Base-by-base conservation (phyloP, 30 jellyfish, hydroid and myxozoan species). In the Turritopsis dohrnii region DNA sequence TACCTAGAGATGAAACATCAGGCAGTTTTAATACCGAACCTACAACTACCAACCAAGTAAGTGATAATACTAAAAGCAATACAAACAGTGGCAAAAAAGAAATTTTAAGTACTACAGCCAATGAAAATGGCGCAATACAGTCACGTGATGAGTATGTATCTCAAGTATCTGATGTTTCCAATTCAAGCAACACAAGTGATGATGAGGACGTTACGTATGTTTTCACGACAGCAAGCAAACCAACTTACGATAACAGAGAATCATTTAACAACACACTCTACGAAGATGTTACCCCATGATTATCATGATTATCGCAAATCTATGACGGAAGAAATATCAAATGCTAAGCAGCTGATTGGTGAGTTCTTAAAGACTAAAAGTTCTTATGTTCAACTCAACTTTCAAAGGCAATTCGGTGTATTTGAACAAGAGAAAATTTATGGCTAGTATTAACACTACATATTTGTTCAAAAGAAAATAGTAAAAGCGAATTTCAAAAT, bases 201-300 rank as follows among this genome's bases (percentile, higher is more conserved):
- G 77, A 69, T 69, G 77, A 69, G 28, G 28, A 69, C 19, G 77
- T 69, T 7, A 69, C 77, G 77, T 69, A 69, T 27, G 77, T 69
- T 69, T 69, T 69, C 30, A 23, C 31, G 0, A 69, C 77, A 8
- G 30, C 9, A 69, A 69, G 19, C 19, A 69, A 69, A 8, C 16
- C 77, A 27, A 7, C 22, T 7, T 3, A 41, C 60, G 60, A 41
- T 41, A 41, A 41, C 60, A 41, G 60, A 41, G 60, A 41, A 41
- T 41, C 60, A 41, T 41, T 41, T 41, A 41, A 41, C 60, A 41
- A 41, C 13, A 41, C 60, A 13, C 13, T 41, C 9, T 41, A 41
- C 13, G 9, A 41, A 41, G 60, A 5, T 41, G 60, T 41, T 41
- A 41, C 60, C 13, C 60, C 60, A 41, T 41, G 60, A 41, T 13